Percentiles rank a stretch among this genome's conserved stretches.
Conservation (phyloP, 1,140 invertebrate species). For the Papilio polyxenes region DNA sequence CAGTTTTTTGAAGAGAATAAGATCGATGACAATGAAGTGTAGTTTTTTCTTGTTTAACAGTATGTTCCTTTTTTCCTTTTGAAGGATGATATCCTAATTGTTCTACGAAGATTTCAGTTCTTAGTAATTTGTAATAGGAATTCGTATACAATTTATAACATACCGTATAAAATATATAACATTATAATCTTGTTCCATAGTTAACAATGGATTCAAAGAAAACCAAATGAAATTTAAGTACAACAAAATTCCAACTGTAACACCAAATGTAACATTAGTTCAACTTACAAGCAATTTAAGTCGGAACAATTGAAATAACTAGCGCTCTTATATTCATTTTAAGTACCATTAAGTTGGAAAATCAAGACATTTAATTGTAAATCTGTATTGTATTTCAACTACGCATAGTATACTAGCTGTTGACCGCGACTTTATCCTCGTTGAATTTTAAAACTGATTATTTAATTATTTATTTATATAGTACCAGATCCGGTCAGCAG, state of each 20-base stretch:
- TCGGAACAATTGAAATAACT: constrained; percentile 12
- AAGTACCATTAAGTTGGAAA: constrained; percentile 12
- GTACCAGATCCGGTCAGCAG: no score
- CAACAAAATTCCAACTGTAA: background rate
- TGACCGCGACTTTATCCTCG: background rate
- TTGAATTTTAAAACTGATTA: background rate
- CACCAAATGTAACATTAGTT: background rate
- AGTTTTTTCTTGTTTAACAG: no score
- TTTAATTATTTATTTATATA: background rate
- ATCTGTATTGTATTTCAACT: background rate
- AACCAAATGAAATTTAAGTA: background rate
- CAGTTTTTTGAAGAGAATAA: no score
- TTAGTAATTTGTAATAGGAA: no score
- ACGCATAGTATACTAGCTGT: background rate
- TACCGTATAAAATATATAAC: background rate
- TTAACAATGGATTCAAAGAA: background rate
- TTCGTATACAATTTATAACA: no score
- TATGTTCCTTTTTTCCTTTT: no score
- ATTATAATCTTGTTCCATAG: background rate
- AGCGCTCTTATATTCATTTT: constrained; percentile 6
- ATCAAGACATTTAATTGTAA: background rate
- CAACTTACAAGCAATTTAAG: constrained; percentile 20
- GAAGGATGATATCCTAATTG: no score
- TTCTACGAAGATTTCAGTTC: no score
- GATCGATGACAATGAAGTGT: no score